These are phyloP conservation scores for Phoebastria nigripes DNA, from an alignment of 2,797 vertebrate species.

Conservation along the genomic window DNA sequence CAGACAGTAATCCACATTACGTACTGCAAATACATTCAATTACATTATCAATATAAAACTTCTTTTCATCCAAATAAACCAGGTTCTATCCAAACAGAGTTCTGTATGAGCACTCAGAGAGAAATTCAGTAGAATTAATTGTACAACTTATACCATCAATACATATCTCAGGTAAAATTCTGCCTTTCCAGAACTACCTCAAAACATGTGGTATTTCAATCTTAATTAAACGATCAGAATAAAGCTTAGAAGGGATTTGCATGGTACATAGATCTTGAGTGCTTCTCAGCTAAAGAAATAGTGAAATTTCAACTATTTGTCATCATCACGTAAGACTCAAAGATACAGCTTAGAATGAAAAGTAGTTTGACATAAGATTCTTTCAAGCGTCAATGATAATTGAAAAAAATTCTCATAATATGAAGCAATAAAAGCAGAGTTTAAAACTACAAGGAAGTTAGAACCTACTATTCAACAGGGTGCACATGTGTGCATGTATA, in stretches of 20 bases:
- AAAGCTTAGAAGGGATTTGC: neutral
- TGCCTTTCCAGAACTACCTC: neutral
- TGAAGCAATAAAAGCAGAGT: neutral
- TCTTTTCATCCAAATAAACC: neutral
- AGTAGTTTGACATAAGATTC: neutral
- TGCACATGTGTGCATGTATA: neutral
- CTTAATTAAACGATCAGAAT: neutral
- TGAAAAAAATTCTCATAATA: neutral
- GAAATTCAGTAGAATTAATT: neutral
- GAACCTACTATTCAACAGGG: neutral
- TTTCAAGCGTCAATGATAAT: neutral
- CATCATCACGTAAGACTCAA: neutral
- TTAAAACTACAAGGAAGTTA: neutral
- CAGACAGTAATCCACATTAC: neutral
- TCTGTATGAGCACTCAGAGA: neutral
- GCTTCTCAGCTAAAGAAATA: neutral
- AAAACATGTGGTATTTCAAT: neutral
- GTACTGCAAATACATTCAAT: conserved; percentile 20
- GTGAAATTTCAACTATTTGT: neutral
- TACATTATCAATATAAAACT: neutral
- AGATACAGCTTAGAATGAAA: neutral
- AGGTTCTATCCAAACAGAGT: neutral
- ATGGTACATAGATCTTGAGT: neutral
- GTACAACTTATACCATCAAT: neutral
- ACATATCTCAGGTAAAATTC: neutral